Evolutionary conservation across 2,888 invertebrate species (phyloP).

Genomic region (Patella ulyssiponensis): DNA sequence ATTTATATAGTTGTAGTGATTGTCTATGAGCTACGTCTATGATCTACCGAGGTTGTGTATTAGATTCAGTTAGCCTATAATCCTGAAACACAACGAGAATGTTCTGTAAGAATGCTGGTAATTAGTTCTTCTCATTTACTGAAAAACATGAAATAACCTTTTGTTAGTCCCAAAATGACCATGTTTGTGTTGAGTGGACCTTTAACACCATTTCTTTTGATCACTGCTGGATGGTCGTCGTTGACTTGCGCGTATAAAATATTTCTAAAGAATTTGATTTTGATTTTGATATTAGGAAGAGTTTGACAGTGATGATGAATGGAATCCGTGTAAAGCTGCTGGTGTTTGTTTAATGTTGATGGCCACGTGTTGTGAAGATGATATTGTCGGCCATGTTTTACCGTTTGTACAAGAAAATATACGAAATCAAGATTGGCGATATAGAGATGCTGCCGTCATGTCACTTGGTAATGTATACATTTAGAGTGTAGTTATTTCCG

Average conservation of each 20-base stretch:
- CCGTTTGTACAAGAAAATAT: slow-evolving; percentile 98
- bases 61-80: too few relatives aligned
- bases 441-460: slow-evolving; percentile 97
- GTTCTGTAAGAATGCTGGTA: too few relatives aligned
- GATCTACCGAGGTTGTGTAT: not conserved
- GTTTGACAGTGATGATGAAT: slow-evolving; percentile 97
- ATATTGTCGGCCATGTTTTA: slow-evolving; percentile 93
- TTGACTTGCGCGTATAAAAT: too few relatives aligned
- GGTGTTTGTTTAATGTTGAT: slow-evolving; percentile 98
- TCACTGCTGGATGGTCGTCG: too few relatives aligned
- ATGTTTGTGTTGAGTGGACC: too few relatives aligned
- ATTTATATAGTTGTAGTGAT: not conserved
- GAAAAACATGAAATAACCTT: too few relatives aligned
- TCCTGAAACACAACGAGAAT: too few relatives aligned
- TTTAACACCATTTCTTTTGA: too few relatives aligned
- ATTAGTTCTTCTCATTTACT: too few relatives aligned
- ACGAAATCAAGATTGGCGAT: slow-evolving; percentile 88
- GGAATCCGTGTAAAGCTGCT: slow-evolving; percentile 99
- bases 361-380: slow-evolving; percentile 97
- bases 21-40: not conserved
- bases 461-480: slow-evolving; percentile 82
- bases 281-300: slow-evolving; percentile 75
- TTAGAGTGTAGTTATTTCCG: too few relatives aligned
- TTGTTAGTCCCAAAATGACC: too few relatives aligned
- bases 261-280: too few relatives aligned